phyloP scores from a whole-genome alignment of 2,888 invertebrate genomes.

The Eumacrocentrus americanus region DNA sequence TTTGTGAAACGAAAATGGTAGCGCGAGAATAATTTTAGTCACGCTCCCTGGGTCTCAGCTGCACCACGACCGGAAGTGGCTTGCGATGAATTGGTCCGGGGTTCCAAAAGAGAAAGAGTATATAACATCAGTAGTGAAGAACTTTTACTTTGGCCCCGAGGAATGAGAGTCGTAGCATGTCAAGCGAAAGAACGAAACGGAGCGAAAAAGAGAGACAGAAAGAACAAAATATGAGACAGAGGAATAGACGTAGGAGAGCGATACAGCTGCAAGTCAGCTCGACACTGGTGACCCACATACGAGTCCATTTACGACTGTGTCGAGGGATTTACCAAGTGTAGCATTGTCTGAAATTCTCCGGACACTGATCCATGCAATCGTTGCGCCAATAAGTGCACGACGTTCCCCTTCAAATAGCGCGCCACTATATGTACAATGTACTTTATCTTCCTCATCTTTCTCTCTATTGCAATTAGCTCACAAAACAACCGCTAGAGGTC shows the following conservation, averaged over 20 bases:
- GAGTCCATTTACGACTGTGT: no score
- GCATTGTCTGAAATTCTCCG: no score
- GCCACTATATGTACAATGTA: neutral
- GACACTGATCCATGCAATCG: no score
- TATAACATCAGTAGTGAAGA: neutral
- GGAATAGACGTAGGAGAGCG: neutral
- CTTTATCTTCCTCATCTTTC: no score
- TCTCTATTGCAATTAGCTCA: no score
- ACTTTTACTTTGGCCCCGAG: neutral
- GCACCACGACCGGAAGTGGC: conserved; percentile 29
- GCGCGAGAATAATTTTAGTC: conserved; percentile 31
- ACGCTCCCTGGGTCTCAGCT: conserved; percentile 27
- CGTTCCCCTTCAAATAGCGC: neutral
- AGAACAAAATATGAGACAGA: neutral
- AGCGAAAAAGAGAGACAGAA: neutral
- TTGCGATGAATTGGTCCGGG: conserved; percentile 21
- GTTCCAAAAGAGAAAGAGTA: conserved; percentile 14
- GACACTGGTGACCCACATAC: conserved; percentile 25
- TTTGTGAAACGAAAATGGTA: conserved; percentile 3
- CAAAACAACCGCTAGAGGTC: neutral
- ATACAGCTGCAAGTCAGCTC: neutral
- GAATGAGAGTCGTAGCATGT: no score
- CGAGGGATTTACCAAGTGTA: no score
- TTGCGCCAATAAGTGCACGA: no score
- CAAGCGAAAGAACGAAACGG: no score